Conservation (phyloP, 2,888 invertebrate species). For the Steinernema carpocapsae region DNA sequence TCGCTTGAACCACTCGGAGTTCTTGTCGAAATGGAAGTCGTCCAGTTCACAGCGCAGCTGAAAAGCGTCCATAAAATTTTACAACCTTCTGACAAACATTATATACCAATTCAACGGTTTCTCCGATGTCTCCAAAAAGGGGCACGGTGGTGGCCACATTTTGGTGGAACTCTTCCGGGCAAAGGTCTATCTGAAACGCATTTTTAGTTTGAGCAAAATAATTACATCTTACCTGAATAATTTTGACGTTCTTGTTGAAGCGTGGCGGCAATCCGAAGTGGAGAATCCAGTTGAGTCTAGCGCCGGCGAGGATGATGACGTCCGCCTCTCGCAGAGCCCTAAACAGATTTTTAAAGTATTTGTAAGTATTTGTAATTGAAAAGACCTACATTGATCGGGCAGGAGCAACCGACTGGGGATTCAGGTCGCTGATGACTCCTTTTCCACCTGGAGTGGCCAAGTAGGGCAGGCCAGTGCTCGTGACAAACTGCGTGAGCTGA, state of each 20-base stretch:
- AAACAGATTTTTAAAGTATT: constrained; percentile 23
- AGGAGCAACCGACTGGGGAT: constrained; percentile 80
- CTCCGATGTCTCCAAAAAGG: constrained; percentile 79
- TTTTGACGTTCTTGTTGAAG: constrained; percentile 81
- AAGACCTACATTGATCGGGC: constrained; percentile 77
- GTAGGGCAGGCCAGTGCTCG: constrained; percentile 81
- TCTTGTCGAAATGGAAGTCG: constrained; percentile 53
- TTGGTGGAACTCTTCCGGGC: constrained; percentile 89
- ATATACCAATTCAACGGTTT: constrained; percentile 49
- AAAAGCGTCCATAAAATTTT: not conserved
- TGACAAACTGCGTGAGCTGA: constrained; percentile 71
- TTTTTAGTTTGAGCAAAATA: not conserved
- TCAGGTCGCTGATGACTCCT: constrained; percentile 73
- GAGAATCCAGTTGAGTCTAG: constrained; percentile 94
- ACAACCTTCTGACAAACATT: not conserved
- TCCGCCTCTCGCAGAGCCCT: constrained; percentile 85
- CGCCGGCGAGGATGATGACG: constrained; percentile 85
- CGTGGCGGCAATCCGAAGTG: constrained; percentile 91
- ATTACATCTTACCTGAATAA: constrained; percentile 78
- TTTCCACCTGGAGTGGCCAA: constrained; percentile 92
- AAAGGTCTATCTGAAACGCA: constrained; percentile 79
- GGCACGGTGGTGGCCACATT: constrained; percentile 82
- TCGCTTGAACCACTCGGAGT: constrained; percentile 52
- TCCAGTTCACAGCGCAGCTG: constrained; percentile 40
- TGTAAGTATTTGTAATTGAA: not conserved